phyloP scores from a whole-genome alignment of 2,888 invertebrate genomes.

The Aromia moschata region DNA sequence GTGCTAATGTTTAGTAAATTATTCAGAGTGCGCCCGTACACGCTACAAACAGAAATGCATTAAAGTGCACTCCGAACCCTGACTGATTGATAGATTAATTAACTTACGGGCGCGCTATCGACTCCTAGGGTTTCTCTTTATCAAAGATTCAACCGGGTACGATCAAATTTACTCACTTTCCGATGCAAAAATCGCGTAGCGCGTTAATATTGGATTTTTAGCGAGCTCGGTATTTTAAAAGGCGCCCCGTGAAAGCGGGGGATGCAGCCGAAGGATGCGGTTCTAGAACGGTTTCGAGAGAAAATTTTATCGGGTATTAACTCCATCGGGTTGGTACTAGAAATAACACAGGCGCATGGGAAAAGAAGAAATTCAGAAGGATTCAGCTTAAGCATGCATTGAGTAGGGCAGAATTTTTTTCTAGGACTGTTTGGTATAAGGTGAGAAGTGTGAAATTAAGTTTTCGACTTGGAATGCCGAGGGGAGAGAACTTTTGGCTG shows the following conservation, averaged over 20 bases:
- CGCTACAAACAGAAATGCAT: conserved; percentile 56
- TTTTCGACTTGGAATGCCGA: no score
- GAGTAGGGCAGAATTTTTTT: no score
- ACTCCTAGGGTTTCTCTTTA: conserved; percentile 45
- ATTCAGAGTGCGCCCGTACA: conserved; percentile 59
- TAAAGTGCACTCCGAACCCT: conserved; percentile 59
- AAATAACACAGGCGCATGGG: no score
- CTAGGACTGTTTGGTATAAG: no score
- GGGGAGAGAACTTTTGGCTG: no score
- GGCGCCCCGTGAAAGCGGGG: conserved; percentile 27
- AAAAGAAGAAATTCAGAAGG: no score
- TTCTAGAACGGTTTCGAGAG: conserved; percentile 30
- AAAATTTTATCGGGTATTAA: conserved; percentile 23
- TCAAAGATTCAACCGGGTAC: conserved; percentile 45
- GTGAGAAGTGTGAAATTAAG: no score
- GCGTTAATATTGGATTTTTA: conserved; percentile 40
- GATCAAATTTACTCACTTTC: conserved; percentile 40
- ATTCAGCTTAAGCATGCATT: no score
- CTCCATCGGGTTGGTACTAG: no score
- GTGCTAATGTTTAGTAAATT: conserved; percentile 61
- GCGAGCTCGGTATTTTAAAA: conserved; percentile 31
- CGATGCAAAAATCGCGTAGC: conserved; percentile 42
- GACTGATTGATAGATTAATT: conserved; percentile 60
- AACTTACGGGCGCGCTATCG: conserved; percentile 53
- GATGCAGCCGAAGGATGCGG: conserved; percentile 30